Conservation (phyloP, 2,113 vertebrate genomes). For the Plotosus lineatus region DNA sequence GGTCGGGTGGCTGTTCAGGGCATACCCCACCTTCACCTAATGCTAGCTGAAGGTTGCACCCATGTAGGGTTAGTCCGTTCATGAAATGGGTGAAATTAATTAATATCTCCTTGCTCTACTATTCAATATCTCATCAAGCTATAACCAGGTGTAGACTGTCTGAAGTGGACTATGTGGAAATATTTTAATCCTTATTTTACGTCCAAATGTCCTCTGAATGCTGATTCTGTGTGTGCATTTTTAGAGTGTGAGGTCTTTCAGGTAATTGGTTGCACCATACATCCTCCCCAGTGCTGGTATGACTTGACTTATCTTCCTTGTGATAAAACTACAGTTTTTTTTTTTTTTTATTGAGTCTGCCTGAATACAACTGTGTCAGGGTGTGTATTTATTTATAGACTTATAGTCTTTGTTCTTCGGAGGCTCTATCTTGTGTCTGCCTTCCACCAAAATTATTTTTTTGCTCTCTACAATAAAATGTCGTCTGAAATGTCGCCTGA, state of each 20-base stretch:
- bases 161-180: not conserved
- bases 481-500: not conserved
- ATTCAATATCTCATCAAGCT: not conserved
- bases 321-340: slow-evolving; percentile 22
- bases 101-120: not conserved
- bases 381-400: not conserved
- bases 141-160: not conserved
- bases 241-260: slow-evolving; percentile 6
- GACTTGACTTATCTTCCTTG: not conserved
- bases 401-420: not conserved
- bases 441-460: not conserved
- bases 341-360: slow-evolving; percentile 23
- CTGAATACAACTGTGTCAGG: not conserved
- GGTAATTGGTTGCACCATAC: not conserved
- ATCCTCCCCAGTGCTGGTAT: not conserved
- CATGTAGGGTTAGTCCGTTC: too few relatives aligned
- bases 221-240: not conserved
- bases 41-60: too few relatives aligned
- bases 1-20: too few relatives aligned
- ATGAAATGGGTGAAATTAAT: too few relatives aligned
- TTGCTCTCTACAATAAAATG: not conserved
- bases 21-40: too few relatives aligned
- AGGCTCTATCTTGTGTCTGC: not conserved
- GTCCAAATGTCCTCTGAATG: slow-evolving; percentile 8
- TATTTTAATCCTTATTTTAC: not conserved